Evolutionary conservation across 2,888 invertebrate species (phyloP), one percentile per base, ranked within the genome.

Genomic region (Lydus trimaculatus): DNA sequence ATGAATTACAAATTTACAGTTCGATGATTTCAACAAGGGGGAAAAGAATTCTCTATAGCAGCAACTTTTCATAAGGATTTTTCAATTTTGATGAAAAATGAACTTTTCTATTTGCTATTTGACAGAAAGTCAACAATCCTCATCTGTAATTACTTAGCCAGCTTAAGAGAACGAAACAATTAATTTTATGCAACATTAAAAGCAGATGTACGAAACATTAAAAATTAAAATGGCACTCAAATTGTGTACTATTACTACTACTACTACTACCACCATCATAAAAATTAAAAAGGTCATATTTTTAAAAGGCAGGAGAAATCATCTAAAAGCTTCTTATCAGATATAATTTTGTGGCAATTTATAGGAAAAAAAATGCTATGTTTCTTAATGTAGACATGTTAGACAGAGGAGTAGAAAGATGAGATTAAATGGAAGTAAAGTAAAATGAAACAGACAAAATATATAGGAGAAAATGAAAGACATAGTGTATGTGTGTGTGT

Each of bases 151-250:
- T 39, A 66, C 43, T 66, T 43, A 8, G 58, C 31, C 0, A 58
- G 31, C 39, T 33, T 63, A 31, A 67, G 56, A 13, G 52, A 58
- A n/a, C n/a, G 48, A 58, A 63, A 60, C 63, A 48, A 67, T 67
- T 67, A 63, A 67, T 67, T 63, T 67, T 67, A 63, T 58, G 59
- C 67, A 60, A 58, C 60, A 63, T 67, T 67, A 67, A 67, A 63
- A 63, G 67, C 67, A 61, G 39, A 61, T 61, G 61, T 33, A 61
- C 20, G 33, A 43, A 63, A 67, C 63, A 67, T 67, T 67, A 68
- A 68, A 64, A 68, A 68, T 68, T 68, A 64, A 64, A 52, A 17
- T 52, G 59, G 39, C 48, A 62, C 64, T 64, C 17, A 31, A 62
- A 28, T 39, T 52, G 23, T 52, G 11, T 52, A n/a, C 15, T n/a